Conservation (phyloP, 2,113 vertebrate genomes). For the Lathamus discolor region DNA sequence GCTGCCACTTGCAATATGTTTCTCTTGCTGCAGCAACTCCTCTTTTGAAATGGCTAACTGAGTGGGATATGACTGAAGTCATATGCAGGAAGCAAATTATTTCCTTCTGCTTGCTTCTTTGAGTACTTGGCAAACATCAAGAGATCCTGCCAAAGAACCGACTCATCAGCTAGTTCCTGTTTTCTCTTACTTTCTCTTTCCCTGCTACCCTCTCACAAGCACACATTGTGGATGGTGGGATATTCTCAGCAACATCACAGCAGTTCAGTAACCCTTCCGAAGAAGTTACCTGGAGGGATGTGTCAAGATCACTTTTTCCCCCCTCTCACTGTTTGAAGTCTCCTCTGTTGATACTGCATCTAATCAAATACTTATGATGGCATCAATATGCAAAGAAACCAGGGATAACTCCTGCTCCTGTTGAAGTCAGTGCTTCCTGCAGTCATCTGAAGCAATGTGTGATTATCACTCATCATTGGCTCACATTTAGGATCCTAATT, state of each 20-base stretch:
- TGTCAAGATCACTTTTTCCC: background rate
- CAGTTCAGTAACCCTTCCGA: background rate
- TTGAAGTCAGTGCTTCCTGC: background rate
- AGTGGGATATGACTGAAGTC: constrained; percentile 29
- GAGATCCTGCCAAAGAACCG: background rate
- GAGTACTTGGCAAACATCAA: background rate
- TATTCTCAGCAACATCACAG: background rate
- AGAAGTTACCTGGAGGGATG: background rate
- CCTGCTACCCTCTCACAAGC: background rate
- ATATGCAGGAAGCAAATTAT: constrained; percentile 3
- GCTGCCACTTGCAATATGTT: background rate
- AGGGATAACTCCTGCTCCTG: background rate
- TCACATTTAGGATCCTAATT: background rate
- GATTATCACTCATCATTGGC: background rate
- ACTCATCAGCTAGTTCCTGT: background rate
- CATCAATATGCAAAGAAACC: background rate
- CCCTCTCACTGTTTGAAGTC: background rate
- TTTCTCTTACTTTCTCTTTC: background rate
- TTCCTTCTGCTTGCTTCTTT: constrained; percentile 31
- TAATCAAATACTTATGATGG: background rate
- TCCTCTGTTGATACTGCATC: background rate
- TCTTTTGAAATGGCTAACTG: constrained; percentile 45
- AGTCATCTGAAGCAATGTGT: background rate
- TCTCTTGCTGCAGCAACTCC: background rate
- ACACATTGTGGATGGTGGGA: background rate